Base-by-base conservation (phyloP, 2,113 vertebrate genomes). In the Eurypyga helias region DNA sequence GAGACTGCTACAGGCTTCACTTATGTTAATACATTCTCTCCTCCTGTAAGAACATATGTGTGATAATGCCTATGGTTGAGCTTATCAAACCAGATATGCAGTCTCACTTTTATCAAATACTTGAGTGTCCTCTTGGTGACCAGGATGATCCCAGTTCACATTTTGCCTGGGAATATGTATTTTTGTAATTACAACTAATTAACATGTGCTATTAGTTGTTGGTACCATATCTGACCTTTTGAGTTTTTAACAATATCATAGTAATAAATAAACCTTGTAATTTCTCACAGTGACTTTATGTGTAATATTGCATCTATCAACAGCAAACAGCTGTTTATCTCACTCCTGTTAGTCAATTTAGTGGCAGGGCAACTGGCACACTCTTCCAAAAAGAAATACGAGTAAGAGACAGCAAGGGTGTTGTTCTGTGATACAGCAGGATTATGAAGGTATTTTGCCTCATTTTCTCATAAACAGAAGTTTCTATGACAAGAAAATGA, bases 1-100 rank as follows among this genome's bases (percentile, higher is more conserved):
- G 96, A 96, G 96, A 97, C 94, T 79, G 93, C 87, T 57, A 71
- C 69, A 94, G 91, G 45, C 90, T 96, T 89, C 89, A 69, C 91
- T 94, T 89, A 41, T 20, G 92, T 91, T 94, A 91, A 92, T 91
- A 60, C 48, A 20, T 75, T 67, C 80, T 84, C 77, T 89, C 61
- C 52, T 94, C 41, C 57, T 79, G 52, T 9, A 31, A 84, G 72
- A 91, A 87, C 57, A 16, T 62, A 46, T 26, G 57, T 84, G 46
- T 81, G 80, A 55, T 89, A 89, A 93, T 76, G 73, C 65, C 84
- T 13, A 14, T 54, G 46, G 65, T 12, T 43, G 33, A 82, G 73
- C 61, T 94, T 82, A 87, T 62, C 87, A 76, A 91, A 65, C 54
- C 29, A 78, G 34, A 64, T 41, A 87, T 10, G 29, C 43, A 16